Percentiles rank a stretch among this genome's conserved stretches.
These are phyloP conservation scores for Leucoma salicis DNA, from an alignment of 2,888 invertebrate species.

Conservation along the genomic window DNA sequence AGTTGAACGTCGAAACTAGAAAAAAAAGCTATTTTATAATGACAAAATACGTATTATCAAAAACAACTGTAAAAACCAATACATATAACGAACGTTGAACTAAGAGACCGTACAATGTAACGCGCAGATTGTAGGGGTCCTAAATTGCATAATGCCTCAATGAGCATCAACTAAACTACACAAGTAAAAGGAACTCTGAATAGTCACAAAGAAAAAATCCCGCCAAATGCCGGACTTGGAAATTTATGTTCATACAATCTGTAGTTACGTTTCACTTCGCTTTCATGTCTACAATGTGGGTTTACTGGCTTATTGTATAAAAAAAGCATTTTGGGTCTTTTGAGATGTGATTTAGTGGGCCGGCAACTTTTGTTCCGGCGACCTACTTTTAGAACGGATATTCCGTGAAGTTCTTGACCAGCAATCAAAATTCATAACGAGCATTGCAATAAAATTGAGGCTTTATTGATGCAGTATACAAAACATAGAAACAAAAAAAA, in stretches of 20 bases:
- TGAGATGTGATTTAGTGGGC: slow-evolving; percentile 44
- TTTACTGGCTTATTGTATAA: slow-evolving; percentile 42
- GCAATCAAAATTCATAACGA: slow-evolving; percentile 19
- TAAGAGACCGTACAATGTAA: no score
- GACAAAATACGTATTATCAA: no score
- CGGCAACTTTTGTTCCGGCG: slow-evolving; percentile 41
- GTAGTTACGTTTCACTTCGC: slow-evolving; percentile 45
- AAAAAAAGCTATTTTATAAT: no score
- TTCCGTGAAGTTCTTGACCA: slow-evolving; percentile 19
- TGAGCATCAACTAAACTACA: slow-evolving; percentile 11
- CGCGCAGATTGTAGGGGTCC: background rate
- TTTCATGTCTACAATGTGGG: slow-evolving; percentile 41
- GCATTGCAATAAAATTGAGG: slow-evolving; percentile 16
- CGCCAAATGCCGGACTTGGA: slow-evolving; percentile 39
- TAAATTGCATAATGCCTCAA: slow-evolving; percentile 17
- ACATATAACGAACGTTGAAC: no score
- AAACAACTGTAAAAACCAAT: no score
- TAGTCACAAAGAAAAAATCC: slow-evolving; percentile 21
- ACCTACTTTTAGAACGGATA: slow-evolving; percentile 44
- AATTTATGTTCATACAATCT: slow-evolving; percentile 54
- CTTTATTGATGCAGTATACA: no score
- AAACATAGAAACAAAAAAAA: no score
- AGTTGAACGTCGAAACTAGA: no score
- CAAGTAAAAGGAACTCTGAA: slow-evolving; percentile 12
- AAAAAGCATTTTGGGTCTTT: slow-evolving; percentile 44